Conservation (phyloP, 2,113 vertebrate genomes). For the Mellivora capensis region DNA sequence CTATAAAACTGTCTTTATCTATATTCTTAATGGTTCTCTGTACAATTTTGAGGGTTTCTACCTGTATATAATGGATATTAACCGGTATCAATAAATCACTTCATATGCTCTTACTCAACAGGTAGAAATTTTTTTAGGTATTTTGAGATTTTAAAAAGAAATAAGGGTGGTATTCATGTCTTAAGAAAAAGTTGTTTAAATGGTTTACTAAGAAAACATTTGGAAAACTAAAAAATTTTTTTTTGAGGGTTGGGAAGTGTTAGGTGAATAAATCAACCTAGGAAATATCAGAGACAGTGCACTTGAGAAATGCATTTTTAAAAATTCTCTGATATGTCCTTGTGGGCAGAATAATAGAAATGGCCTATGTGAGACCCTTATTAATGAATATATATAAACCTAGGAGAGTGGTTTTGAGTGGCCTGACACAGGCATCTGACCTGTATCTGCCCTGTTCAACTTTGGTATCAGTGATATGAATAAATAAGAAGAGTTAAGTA, state of each 20-base stretch:
- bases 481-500: not conserved
- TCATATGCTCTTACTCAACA: conserved; percentile 9
- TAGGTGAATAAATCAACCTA: not conserved
- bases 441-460: not conserved
- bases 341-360: not conserved
- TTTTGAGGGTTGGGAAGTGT: not conserved
- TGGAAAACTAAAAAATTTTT: not conserved
- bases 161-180: not conserved
- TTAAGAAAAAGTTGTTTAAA: not conserved
- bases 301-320: not conserved
- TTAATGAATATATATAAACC: not conserved
- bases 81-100: conserved; percentile 59
- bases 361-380: not conserved
- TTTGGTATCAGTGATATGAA: not conserved
- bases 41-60: conserved; percentile 65
- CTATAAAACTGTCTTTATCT: conserved; percentile 44
- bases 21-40: conserved; percentile 61
- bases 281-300: not conserved
- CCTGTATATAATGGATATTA: conserved; percentile 66
- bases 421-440: not conserved
- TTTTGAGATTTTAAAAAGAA: conserved; percentile 18
- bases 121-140: not conserved
- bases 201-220: not conserved
- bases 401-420: not conserved
- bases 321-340: not conserved